phyloP scores from a whole-genome alignment of 2,797 vertebrate genomes.

The Tragopan temminckii region DNA sequence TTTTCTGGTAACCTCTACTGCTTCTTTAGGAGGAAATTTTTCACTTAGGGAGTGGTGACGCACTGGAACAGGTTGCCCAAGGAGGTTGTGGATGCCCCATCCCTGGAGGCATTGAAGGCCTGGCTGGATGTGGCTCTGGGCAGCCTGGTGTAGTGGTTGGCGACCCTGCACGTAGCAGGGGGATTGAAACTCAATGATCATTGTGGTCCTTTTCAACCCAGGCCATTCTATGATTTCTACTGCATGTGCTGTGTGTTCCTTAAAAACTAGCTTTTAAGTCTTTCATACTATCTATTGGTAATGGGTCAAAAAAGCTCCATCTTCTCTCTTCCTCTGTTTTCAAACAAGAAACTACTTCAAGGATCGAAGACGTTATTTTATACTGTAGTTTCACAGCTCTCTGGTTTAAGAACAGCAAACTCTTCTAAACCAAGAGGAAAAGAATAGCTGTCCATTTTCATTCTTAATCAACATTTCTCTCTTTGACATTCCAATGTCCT shows the following conservation, averaged over 20 bases:
- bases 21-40: no score
- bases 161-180: no score
- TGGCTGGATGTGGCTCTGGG: no score
- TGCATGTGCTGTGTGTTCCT: neutral
- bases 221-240: neutral
- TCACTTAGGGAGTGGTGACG: no score
- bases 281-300: neutral
- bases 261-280: neutral
- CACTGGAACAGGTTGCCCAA: no score
- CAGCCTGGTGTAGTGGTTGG: no score
- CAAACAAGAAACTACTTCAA: neutral
- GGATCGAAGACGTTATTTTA: neutral
- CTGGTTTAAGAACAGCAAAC: neutral
- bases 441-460: neutral
- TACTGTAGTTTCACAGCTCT: neutral
- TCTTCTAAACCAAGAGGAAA: neutral
- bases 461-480: neutral
- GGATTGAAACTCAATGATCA: no score
- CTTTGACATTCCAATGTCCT: neutral
- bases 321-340: neutral
- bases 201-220: no score
- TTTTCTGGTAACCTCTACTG: neutral
- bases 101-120: no score
- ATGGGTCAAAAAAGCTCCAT: neutral
- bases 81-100: no score